Conservation (phyloP, 2,888 invertebrate species). For the Autographa pulchrina region DNA sequence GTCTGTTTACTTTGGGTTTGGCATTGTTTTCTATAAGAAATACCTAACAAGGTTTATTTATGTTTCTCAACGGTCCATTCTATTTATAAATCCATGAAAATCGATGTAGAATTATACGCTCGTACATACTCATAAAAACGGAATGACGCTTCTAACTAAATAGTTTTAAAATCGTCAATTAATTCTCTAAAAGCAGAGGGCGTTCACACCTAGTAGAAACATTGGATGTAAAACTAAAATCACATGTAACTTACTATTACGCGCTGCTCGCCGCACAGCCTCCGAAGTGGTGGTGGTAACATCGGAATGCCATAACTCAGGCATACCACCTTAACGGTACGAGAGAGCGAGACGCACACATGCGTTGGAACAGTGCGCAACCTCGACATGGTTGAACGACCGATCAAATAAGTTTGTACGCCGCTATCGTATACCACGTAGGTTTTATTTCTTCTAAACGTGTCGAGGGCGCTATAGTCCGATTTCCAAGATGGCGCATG, state of each 20-base stretch:
- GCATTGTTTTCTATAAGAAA: constrained; percentile 24
- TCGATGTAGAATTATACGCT: neutral
- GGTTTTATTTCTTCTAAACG: constrained; percentile 86
- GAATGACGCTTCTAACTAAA: constrained; percentile 22
- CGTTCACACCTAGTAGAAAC: constrained; percentile 77
- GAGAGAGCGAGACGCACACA: constrained; percentile 76
- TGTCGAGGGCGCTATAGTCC: constrained; percentile 76
- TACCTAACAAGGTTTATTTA: constrained; percentile 35
- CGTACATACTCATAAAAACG: constrained; percentile 14
- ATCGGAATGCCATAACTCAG: constrained; percentile 88
- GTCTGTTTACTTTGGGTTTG: constrained; percentile 28
- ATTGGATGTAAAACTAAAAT: constrained; percentile 77
- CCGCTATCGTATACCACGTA: constrained; percentile 84
- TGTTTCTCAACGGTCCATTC: constrained; percentile 13
- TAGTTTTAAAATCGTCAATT: constrained; percentile 65
- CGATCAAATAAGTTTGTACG: constrained; percentile 89
- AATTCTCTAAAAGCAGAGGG: constrained; percentile 74
- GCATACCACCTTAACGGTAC: constrained; percentile 88
- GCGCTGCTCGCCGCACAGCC: constrained; percentile 76
- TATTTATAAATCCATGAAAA: constrained; percentile 2
- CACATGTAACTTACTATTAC: constrained; percentile 78
- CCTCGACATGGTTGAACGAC: constrained; percentile 88
- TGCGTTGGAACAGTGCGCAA: constrained; percentile 69
- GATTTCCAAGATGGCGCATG: constrained; percentile 79
- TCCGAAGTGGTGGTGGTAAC: constrained; percentile 84